phyloP scores from a whole-genome alignment of 2,113 vertebrate species.

The Mohoua ochrocephala region DNA sequence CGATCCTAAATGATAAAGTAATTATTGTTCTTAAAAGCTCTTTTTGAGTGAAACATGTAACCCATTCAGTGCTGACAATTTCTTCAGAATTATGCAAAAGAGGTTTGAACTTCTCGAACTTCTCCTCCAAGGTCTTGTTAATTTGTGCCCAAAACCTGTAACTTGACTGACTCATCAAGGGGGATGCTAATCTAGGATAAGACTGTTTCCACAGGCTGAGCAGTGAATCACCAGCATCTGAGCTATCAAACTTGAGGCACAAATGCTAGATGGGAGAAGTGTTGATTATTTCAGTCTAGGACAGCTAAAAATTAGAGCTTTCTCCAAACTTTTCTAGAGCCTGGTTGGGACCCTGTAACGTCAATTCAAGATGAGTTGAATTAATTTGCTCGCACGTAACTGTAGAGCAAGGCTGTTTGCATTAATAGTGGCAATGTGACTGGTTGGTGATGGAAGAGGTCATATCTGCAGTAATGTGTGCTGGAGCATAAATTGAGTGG shows the following conservation, averaged over 20 bases:
- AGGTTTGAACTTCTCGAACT: background rate
- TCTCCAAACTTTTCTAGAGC: background rate
- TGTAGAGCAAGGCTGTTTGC: background rate
- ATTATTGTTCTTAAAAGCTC: background rate
- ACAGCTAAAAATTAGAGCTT: background rate
- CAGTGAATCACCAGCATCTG: background rate
- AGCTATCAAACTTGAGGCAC: background rate
- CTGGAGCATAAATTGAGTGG: constrained; percentile 27
- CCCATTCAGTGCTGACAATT: background rate
- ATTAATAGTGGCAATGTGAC: background rate
- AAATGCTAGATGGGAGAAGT: background rate
- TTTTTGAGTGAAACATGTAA: background rate
- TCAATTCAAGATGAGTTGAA: background rate
- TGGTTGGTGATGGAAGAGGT: constrained; percentile 14
- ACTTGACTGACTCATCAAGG: background rate
- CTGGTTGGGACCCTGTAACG: background rate
- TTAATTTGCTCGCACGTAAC: background rate
- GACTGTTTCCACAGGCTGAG: background rate
- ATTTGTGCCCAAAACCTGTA: background rate
- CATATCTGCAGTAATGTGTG: constrained; percentile 36
- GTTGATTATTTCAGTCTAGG: background rate
- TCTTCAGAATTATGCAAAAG: background rate
- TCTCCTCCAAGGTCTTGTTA: background rate
- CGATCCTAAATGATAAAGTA: background rate
- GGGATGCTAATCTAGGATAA: background rate